A percentile compares a stretch with the other conserved stretches of the same genome.
Conservation (phyloP, 2,888 invertebrate genomes). For the Tromatobia lineatoria region DNA sequence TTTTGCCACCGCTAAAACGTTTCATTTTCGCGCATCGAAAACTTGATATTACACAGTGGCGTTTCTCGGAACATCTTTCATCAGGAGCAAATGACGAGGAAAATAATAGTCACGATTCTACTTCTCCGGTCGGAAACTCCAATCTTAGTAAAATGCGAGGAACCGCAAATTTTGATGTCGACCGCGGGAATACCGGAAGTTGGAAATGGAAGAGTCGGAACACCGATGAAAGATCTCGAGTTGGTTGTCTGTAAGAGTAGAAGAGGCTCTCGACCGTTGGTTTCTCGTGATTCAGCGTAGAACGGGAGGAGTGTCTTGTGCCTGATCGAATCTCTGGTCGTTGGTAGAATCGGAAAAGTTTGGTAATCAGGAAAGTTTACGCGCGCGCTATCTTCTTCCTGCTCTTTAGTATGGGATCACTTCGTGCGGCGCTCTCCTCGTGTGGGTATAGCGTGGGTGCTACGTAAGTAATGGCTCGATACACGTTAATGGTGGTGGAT, state of each 20-base stretch:
- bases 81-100: constrained; percentile 63
- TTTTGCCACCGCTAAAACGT: constrained; percentile 14
- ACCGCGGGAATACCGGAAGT: constrained; percentile 53
- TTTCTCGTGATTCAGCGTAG: constrained; percentile 52
- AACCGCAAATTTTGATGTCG: constrained; percentile 40
- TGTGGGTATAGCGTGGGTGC: constrained; percentile 50
- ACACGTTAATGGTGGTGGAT: constrained; percentile 76
- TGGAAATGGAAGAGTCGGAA: neutral
- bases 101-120: constrained; percentile 60
- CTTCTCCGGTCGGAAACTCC: constrained; percentile 3
- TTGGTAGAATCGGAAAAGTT: constrained; percentile 82
- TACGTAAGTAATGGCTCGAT: constrained; percentile 79
- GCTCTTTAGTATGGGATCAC: constrained; percentile 24
- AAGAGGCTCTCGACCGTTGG: constrained; percentile 39
- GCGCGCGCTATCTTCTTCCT: constrained; percentile 45
- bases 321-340: constrained; percentile 79
- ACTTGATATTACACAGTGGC: neutral
- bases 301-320: constrained; percentile 50
- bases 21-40: constrained; percentile 30
- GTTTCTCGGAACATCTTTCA: constrained; percentile 45
- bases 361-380: constrained; percentile 82
- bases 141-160: constrained; percentile 53
- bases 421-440: constrained; percentile 23
- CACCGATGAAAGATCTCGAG: constrained; percentile 38
- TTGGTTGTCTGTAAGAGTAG: constrained; percentile 8